Percentiles rank a stretch among this genome's conserved stretches.
Conservation (phyloP, 1,140 invertebrate species). For the Aphaenogaster floridana region DNA sequence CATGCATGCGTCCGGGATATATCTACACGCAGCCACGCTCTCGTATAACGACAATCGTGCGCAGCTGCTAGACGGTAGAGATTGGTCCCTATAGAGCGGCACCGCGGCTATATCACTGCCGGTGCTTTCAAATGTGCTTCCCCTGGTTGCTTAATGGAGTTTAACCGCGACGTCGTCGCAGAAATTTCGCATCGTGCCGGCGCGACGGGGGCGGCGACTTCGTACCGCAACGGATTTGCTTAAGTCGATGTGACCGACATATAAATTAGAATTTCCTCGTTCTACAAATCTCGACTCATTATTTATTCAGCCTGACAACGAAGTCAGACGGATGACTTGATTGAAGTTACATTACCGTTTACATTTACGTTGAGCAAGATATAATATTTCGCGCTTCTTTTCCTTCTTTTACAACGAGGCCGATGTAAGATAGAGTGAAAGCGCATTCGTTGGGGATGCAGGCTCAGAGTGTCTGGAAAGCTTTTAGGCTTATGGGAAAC, state of each 20-base stretch:
- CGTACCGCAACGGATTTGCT: neutral
- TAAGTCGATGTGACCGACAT: constrained; percentile 17
- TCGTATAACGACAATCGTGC: constrained; percentile 5
- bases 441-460: neutral
- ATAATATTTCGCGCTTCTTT: neutral
- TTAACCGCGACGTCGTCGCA: constrained; percentile 40
- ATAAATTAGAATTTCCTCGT: neutral
- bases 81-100: constrained; percentile 37
- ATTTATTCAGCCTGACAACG: neutral
- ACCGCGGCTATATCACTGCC: constrained; percentile 17
- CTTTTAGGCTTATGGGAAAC: constrained; percentile 34
- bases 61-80: constrained; percentile 38
- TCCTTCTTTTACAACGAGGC: neutral
- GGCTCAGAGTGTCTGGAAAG: neutral
- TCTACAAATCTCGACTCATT: neutral
- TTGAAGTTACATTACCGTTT: neutral
- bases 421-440: neutral
- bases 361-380: neutral
- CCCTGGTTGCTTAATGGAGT: constrained; percentile 53
- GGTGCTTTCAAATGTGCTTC: constrained; percentile 42
- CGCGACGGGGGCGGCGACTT: neutral
- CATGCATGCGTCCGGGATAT: constrained; percentile 5
- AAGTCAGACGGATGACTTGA: neutral
- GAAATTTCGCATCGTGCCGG: constrained; percentile 38
- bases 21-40: constrained; percentile 26